These are phyloP conservation scores for Protobothrops flavoviridis DNA, from an alignment of 2,113 vertebrate species.

Conservation along the genomic window DNA sequence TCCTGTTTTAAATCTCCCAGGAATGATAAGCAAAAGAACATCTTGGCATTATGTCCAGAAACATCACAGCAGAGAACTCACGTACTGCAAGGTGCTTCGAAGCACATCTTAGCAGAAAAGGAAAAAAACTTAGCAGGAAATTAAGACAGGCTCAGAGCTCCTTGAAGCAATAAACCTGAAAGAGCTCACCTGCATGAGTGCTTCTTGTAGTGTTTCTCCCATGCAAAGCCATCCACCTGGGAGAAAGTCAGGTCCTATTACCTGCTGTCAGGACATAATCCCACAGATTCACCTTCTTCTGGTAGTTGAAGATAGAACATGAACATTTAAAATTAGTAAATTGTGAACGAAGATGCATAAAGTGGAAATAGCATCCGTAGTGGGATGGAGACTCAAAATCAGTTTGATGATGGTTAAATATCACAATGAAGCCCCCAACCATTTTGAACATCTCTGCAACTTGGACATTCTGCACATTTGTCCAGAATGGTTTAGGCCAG, in stretches of 20 bases:
- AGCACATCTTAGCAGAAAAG: not conserved
- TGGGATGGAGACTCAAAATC: not conserved
- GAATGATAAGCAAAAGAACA: slow-evolving; percentile 44
- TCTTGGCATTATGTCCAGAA: slow-evolving; percentile 28
- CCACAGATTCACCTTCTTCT: not conserved
- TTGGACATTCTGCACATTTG: not conserved
- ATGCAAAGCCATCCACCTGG: not conserved
- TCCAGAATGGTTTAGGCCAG: not conserved
- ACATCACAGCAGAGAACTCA: slow-evolving; percentile 15
- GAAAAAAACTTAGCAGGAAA: not conserved
- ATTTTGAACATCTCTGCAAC: not conserved
- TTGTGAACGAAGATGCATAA: not conserved
- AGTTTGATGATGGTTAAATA: not conserved
- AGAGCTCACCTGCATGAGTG: not conserved
- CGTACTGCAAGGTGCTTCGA: not conserved
- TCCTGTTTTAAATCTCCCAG: slow-evolving; percentile 53
- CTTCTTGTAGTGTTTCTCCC: not conserved
- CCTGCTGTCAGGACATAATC: not conserved
- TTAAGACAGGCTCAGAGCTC: not conserved
- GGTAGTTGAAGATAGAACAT: not conserved
- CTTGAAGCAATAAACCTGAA: not conserved
- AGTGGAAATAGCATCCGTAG: not conserved
- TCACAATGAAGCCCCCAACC: not conserved
- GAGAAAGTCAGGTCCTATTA: not conserved
- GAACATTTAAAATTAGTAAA: not conserved